Evolutionary conservation across 2,113 vertebrate genomes (phyloP), one percentile per base, ranked within the genome.

Genomic region (Oryzias javanicus): DNA sequence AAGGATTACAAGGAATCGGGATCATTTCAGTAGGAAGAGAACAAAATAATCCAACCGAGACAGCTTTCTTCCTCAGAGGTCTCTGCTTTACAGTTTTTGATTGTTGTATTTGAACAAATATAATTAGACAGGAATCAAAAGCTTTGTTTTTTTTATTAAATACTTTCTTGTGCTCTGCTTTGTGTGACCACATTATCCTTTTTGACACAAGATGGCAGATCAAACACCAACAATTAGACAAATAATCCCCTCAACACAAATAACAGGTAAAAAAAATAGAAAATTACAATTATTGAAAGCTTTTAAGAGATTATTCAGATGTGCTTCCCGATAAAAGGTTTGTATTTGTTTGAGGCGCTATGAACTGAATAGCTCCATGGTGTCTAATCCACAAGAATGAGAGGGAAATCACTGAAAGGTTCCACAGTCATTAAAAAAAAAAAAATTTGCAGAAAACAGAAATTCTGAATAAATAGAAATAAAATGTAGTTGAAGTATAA

Each of bases 231-330:
- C 4, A 27, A 27, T 27, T 27, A 27, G 25, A 4, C 25, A 27
- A 27, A 4, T 27, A 27, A 27, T 27, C 25, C 25, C 25, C 25
- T 5, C 25, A 27, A 27, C 25, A 27, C 25, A 27, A 70, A 70
- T 90, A 90, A 90, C 83, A 80, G 74, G 74, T 62, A 64, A 73
- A 84, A 88, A 88, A 90, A 86, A 55, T 79, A 81, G 71, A 80
- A 78, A 83, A 89, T 22, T 89, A 85, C 52, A 78, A 74, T 85
- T 79, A 88, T 89, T 46, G 18, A 46, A 16, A 46, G 15, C 7
- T 46, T 59, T 76, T 83, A 85, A 89, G 83, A 88, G 80, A 89
- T 87, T 83, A 82, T 55, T 65, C 72, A 72, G 79, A 82, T 83
- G 72, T 71, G 42, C 78, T 77, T 86, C 80, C 4, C 10, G 25